Evolutionary conservation across 1,140 invertebrate genomes (phyloP).

Genomic region (Eumeta japonica): DNA sequence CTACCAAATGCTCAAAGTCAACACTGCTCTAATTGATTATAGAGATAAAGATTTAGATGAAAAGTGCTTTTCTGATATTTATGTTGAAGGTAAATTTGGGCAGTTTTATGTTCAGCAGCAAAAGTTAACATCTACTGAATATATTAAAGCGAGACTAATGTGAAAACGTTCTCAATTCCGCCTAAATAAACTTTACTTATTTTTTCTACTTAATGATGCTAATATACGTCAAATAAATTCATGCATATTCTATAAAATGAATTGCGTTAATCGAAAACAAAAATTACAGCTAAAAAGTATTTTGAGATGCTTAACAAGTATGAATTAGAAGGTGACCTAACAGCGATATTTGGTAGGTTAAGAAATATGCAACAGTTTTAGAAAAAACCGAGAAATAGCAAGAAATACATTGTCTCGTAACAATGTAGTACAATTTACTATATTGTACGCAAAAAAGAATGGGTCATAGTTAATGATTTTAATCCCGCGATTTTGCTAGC

Average conservation of each 20-base stretch:
- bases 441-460: conserved; percentile 6
- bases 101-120: conserved; percentile 11
- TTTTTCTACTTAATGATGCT: conserved; percentile 13
- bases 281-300: conserved; percentile 15
- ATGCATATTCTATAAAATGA: conserved; percentile 16
- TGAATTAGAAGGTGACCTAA: conserved; percentile 14
- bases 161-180: conserved; percentile 12
- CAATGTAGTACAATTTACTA: conserved; percentile 4
- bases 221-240: conserved; percentile 14
- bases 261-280: conserved; percentile 11
- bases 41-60: conserved; percentile 13
- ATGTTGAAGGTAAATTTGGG: conserved; percentile 11
- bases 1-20: conserved; percentile 16
- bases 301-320: conserved; percentile 12
- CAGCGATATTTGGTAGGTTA: conserved; percentile 15
- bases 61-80: conserved; percentile 13
- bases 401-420: conserved; percentile 4
- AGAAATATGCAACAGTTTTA: conserved; percentile 16
- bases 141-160: conserved; percentile 12
- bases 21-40: conserved; percentile 10
- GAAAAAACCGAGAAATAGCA: conserved; percentile 12
- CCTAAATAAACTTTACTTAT: conserved; percentile 14
- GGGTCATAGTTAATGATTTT: conserved; percentile 28
- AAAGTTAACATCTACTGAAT: conserved; percentile 13
- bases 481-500: conserved; percentile 24